Evolutionary conservation across 1,140 invertebrate genomes (phyloP).

Genomic region (Drosophila neocordata): DNA sequence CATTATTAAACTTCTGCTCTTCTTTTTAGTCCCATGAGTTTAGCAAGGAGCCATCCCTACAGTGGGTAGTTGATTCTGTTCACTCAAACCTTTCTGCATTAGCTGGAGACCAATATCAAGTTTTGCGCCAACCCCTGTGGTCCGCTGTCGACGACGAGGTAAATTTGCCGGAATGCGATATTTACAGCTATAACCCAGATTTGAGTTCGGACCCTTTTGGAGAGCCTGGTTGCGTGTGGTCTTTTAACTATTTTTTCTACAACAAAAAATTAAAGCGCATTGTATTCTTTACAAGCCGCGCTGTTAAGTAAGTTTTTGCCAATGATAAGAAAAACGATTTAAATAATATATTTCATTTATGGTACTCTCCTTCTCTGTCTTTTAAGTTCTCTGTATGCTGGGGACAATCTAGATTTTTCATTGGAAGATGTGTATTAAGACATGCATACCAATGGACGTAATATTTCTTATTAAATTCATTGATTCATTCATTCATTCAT

Average conservation of each 20-base stretch:
- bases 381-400: slow-evolving; percentile 85
- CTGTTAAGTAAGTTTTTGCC: slow-evolving; percentile 90
- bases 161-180: slow-evolving; percentile 94
- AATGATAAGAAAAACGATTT: too few relatives aligned
- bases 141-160: slow-evolving; percentile 96
- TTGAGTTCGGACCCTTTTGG: slow-evolving; percentile 98
- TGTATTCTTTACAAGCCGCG: slow-evolving; percentile 98
- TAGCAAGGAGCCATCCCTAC: slow-evolving; percentile 94
- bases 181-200: slow-evolving; percentile 99
- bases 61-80: slow-evolving; percentile 95
- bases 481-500: too few relatives aligned
- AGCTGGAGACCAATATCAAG: slow-evolving; percentile 91
- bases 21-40: slow-evolving; percentile 93
- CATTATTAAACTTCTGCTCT: too few relatives aligned
- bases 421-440: slow-evolving; percentile 85
- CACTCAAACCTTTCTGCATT: slow-evolving; percentile 95
- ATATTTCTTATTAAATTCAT: too few relatives aligned
- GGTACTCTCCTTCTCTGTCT: background rate
- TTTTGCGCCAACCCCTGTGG: slow-evolving; percentile 92
- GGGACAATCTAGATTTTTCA: slow-evolving; percentile 85
- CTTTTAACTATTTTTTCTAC: slow-evolving; percentile 99
- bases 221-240: slow-evolving; percentile 99
- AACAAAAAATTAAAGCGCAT: slow-evolving; percentile 98
- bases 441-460: too few relatives aligned
- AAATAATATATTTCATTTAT: background rate